Base-by-base conservation (phyloP, 2,888 invertebrate genomes). In the Caenorhabditis wallacei region DNA sequence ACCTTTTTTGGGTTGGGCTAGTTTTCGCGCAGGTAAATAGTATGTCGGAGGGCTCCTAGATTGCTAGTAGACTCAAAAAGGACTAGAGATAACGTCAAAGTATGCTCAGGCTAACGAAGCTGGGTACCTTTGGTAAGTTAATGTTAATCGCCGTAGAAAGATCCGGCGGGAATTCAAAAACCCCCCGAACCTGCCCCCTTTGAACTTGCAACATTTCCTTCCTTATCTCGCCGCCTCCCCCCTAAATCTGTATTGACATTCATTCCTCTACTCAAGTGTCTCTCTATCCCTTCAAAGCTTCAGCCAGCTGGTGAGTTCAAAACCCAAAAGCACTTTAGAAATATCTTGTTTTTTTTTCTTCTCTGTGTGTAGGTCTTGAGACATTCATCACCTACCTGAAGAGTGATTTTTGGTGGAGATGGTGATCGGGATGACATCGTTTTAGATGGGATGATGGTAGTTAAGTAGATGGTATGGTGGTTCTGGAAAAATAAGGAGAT, bases 381-480 rank as follows among this genome's bases (percentile, higher is more conserved):
- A 57, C 30, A 11, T 57, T 24, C 35, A 18, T 24, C 20, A 35
- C 71, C 30, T 46, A 72, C 68, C 80, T 71, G 56, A 37, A 71
- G 68, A 51, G 68, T 68, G 68, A 68, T 78, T 18, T 20, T 56
- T 56, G 82, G 82, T 43, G 82, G 82, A 54, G 82, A 78, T 68
- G 82, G 72, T 22, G 82, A 57, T 69, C 78, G 43, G 11, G 81
- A 76, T 40, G 54, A 54, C 37, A 40, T 70, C 18, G n/a, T 68
- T 22, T 37, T 37, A 0, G 57, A 30, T 37, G 59, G 57, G 13
- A 18, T 57, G 46, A 57, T 35, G 35, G 35, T 35, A 11, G 22
- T 24, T 54, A 54, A 54, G 53, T 54, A 51, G 48, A 57, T 26
- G 20, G 53, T 18, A n/a, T 22, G 11, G 43, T 35, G 30, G 24